A percentile compares a stretch with the other conserved stretches of the same genome.
Evolutionary conservation across 1,140 invertebrate genomes (phyloP).

Genomic region (Atta cephalotes): DNA sequence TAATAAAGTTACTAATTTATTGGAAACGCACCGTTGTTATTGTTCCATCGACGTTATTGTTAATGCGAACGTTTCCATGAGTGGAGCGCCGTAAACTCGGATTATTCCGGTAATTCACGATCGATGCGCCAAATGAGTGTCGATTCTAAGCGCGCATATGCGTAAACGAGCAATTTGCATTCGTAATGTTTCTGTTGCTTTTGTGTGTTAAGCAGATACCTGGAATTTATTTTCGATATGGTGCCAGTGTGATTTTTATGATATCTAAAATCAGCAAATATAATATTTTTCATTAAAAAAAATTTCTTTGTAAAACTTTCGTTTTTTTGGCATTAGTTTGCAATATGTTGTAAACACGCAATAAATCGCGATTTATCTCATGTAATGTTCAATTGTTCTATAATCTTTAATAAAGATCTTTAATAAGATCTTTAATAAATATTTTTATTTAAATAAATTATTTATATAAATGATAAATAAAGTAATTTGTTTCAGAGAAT

Average conservation of each 20-base stretch:
- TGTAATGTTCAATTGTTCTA: not conserved
- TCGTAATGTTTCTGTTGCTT: slow-evolving; percentile 45
- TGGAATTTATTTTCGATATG: slow-evolving; percentile 48
- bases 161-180: slow-evolving; percentile 44
- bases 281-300: too few relatives aligned
- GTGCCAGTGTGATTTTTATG: not conserved
- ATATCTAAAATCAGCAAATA: slow-evolving; percentile 22
- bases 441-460: not conserved
- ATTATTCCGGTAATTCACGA: slow-evolving; percentile 63
- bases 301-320: not conserved
- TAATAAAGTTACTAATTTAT: slow-evolving; percentile 79
- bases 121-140: slow-evolving; percentile 51
- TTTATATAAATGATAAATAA: not conserved
- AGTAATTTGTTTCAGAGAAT: not conserved
- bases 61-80: not conserved
- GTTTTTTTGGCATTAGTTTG: not conserved
- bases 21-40: slow-evolving; percentile 19
- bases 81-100: slow-evolving; percentile 14
- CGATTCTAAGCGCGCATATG: slow-evolving; percentile 33
- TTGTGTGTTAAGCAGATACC: not conserved
- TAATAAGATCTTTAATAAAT: not conserved
- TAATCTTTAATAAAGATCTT: not conserved
- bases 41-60: slow-evolving; percentile 40
- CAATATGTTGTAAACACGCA: not conserved
- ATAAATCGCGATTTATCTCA: not conserved